Conservation (phyloP, 2,113 vertebrate genomes). For the Colaptes auratus region DNA sequence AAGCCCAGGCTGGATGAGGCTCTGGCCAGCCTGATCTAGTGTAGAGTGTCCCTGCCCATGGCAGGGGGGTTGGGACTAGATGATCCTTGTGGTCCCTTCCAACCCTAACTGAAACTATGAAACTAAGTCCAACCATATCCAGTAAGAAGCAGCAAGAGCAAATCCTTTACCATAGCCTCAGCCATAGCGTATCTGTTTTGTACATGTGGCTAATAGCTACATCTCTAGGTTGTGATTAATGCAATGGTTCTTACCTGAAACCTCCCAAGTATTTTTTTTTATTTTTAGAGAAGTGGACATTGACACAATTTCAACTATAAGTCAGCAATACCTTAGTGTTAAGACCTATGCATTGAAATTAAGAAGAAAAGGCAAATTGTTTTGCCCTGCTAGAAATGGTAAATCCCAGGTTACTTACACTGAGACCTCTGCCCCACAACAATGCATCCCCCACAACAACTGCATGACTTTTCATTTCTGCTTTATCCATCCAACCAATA, state of each 20-base stretch:
- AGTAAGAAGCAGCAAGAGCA: background rate
- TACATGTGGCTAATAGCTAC: background rate
- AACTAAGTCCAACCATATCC: background rate
- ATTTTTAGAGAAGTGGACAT: background rate
- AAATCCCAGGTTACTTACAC: background rate
- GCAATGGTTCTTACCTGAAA: background rate
- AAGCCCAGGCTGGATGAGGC: too few species aligned
- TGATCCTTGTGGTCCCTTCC: too few species aligned
- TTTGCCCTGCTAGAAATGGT: background rate
- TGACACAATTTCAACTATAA: background rate
- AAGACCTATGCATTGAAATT: background rate
- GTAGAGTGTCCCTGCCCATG: too few species aligned
- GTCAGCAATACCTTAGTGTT: background rate
- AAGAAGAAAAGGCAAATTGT: background rate
- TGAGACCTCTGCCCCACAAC: background rate
- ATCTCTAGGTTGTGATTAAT: background rate
- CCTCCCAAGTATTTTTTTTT: background rate
- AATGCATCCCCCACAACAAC: background rate
- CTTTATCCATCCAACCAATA: background rate
- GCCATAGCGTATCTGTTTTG: background rate
- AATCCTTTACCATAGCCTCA: background rate
- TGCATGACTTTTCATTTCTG: background rate
- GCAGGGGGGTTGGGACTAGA: too few species aligned
- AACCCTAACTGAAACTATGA: too few species aligned
- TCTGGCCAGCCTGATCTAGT: too few species aligned